These are phyloP conservation scores for Hesperia comma DNA, from an alignment of 2,888 invertebrate genomes.

Conservation along the genomic window DNA sequence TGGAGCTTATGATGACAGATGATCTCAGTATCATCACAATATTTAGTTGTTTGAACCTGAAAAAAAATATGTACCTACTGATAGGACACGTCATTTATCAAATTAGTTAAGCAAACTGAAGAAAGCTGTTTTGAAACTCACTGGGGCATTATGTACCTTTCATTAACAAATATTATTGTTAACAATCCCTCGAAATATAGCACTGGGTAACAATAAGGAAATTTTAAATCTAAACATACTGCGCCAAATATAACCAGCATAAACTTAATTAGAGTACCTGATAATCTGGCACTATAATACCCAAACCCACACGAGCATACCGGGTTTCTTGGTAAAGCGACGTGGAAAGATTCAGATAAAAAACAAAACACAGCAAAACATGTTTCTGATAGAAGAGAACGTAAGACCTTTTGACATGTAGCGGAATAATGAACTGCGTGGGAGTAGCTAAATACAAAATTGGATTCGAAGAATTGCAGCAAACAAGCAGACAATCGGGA, in stretches of 20 bases:
- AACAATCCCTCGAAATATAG: too few relatives aligned
- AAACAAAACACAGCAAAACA: conserved; percentile 41
- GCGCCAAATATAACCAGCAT: not conserved
- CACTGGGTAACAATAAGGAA: too few relatives aligned
- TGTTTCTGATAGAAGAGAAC: conserved; percentile 40
- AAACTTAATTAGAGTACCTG: conserved; percentile 12
- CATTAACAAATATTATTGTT: too few relatives aligned
- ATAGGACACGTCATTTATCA: too few relatives aligned
- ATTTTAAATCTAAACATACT: too few relatives aligned
- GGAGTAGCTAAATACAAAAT: conserved; percentile 74
- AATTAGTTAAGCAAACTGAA: too few relatives aligned
- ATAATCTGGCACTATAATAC: not conserved
- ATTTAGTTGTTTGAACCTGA: too few relatives aligned
- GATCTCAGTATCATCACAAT: too few relatives aligned
- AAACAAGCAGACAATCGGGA: conserved; percentile 60
- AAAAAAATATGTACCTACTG: too few relatives aligned
- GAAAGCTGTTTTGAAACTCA: too few relatives aligned
- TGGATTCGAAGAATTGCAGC: conserved; percentile 70
- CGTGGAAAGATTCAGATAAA: conserved; percentile 7
- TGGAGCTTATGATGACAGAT: too few relatives aligned
- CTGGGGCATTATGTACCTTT: too few relatives aligned
- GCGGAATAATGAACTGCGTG: conserved; percentile 66
- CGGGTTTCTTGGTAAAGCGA: not conserved
- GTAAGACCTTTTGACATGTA: conserved; percentile 62
- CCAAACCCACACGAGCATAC: not conserved